These are phyloP conservation scores for Ardeotis arabs DNA, from an alignment of 2,113 vertebrate species.

Conservation along the genomic window DNA sequence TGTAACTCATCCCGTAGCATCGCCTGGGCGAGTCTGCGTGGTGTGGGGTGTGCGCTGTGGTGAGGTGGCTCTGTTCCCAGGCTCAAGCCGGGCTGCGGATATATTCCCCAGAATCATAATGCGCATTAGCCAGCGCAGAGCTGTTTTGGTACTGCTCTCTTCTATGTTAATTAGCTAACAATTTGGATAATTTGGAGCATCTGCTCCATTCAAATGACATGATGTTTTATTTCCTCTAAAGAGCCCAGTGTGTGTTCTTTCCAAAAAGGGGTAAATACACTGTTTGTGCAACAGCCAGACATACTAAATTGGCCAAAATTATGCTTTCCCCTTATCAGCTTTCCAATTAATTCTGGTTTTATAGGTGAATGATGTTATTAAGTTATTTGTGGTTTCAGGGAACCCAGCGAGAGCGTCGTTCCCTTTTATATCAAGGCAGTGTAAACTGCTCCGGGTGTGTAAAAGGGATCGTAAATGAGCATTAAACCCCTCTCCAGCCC, in stretches of 20 bases:
- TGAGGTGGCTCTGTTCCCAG: not conserved
- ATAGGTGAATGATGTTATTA: not conserved
- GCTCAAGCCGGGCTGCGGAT: not conserved
- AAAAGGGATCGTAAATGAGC: not conserved
- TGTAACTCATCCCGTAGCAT: not conserved
- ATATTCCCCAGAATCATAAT: not conserved
- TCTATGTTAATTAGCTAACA: constrained; percentile 32
- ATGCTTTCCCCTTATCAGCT: constrained; percentile 6
- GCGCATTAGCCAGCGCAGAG: not conserved
- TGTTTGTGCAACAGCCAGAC: not conserved
- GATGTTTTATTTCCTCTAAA: not conserved
- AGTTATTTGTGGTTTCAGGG: not conserved
- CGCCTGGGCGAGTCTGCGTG: rapidly evolving
- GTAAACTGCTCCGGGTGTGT: not conserved
- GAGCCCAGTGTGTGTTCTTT: not conserved
- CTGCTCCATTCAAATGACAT: not conserved
- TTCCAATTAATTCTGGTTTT: constrained; percentile 17
- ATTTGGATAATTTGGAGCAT: constrained; percentile 49
- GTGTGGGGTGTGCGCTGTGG: not conserved
- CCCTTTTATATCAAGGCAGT: not conserved
- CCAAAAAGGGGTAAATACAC: not conserved
- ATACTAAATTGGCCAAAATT: not conserved
- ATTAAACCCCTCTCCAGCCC: not conserved
- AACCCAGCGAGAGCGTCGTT: not conserved
- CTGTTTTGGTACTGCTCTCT: not conserved